Conservation (phyloP, 2,888 invertebrate genomes). For the Liposcelis brunnea region DNA sequence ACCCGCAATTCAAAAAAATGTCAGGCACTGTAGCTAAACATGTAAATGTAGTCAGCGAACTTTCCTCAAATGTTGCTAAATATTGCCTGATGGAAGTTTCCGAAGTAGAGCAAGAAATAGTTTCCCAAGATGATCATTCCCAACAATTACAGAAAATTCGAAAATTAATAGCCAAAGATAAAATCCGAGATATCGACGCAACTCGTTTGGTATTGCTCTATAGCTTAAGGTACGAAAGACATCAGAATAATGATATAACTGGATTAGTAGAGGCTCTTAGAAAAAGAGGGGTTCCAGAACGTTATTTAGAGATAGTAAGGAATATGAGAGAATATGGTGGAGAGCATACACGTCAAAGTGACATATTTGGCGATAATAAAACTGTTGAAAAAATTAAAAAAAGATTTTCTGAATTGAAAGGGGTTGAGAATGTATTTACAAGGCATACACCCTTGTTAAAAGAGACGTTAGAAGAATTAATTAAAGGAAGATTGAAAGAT, state of each 20-base stretch:
- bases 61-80: slow-evolving; percentile 66
- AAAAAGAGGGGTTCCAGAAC: slow-evolving; percentile 45
- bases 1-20: slow-evolving; percentile 89
- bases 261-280: slow-evolving; percentile 57
- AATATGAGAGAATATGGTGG: slow-evolving; percentile 71
- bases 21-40: slow-evolving; percentile 95
- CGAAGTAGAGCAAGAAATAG: slow-evolving; percentile 83
- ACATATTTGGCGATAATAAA: slow-evolving; percentile 6
- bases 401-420: slow-evolving; percentile 52
- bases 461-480: slow-evolving; percentile 75
- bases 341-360: slow-evolving; percentile 44
- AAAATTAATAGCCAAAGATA: slow-evolving; percentile 54
- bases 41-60: slow-evolving; percentile 88
- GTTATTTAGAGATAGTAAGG: slow-evolving; percentile 31
- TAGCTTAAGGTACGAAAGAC: slow-evolving; percentile 81
- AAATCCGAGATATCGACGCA: slow-evolving; percentile 59
- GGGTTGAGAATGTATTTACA: slow-evolving; percentile 98
- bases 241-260: slow-evolving; percentile 65
- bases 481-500: slow-evolving; percentile 79
- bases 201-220: slow-evolving; percentile 81
- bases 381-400: slow-evolving; percentile 1
- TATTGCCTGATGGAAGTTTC: slow-evolving; percentile 75
- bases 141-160: slow-evolving; percentile 64
- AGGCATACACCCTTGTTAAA: slow-evolving; percentile 90
- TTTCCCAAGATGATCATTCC: slow-evolving; percentile 71